A percentile compares a stretch with the other conserved stretches of the same genome.
phyloP scores from a whole-genome alignment of 2,888 invertebrate genomes.

The Euplexia lucipara region DNA sequence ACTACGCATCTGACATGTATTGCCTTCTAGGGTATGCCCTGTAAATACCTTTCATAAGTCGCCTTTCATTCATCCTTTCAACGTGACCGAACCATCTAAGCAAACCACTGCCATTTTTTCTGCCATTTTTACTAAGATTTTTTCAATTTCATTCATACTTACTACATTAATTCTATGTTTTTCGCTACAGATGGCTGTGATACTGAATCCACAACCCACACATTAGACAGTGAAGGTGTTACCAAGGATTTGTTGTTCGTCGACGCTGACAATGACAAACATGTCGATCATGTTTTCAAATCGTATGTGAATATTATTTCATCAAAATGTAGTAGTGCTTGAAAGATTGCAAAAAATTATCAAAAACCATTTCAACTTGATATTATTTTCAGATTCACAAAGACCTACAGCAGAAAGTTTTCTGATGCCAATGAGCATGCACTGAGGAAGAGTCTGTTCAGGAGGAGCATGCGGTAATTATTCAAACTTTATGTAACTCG shows the following conservation, averaged over 20 bases:
- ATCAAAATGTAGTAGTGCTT: background rate
- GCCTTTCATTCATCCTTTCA: no score
- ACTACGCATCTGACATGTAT: no score
- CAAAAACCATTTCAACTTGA: background rate
- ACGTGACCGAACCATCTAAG: no score
- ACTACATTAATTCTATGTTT: background rate
- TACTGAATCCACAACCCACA: constrained; percentile 26
- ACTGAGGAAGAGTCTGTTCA: constrained; percentile 52
- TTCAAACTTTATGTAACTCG: no score
- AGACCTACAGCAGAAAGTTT: constrained; percentile 37
- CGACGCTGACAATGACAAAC: constrained; percentile 72
- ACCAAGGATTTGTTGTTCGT: constrained; percentile 67
- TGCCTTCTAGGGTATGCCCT: no score
- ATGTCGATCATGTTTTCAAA: constrained; percentile 75
- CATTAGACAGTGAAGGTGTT: constrained; percentile 62
- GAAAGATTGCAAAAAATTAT: background rate
- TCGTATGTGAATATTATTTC: constrained; percentile 65
- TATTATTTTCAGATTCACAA: constrained; percentile 52
- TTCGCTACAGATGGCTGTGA: constrained; percentile 59
- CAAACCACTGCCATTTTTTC: no score
- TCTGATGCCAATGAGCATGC: constrained; percentile 47
- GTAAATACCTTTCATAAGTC: no score
- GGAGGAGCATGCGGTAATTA: constrained; percentile 59
- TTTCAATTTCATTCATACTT: no score
- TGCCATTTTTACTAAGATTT: no score